Base-by-base conservation (phyloP, 2,113 vertebrate species). In the Ceratotherium simum region DNA sequence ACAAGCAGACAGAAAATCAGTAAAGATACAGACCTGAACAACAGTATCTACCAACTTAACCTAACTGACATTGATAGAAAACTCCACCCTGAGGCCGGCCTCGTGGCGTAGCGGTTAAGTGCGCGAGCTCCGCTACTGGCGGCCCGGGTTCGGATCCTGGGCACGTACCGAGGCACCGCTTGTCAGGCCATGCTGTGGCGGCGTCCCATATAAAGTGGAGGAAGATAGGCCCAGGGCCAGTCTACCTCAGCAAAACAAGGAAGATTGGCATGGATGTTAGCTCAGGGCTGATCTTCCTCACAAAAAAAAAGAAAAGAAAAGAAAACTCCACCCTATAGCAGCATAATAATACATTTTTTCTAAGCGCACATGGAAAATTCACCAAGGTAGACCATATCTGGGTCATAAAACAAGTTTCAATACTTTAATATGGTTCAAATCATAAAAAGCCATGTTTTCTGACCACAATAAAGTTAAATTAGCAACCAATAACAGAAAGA, bases 391-490 rank as follows among this genome's bases (percentile, higher is more conserved):
- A 62, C 8, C 21, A 76, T n/a, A 92, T 36, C 64, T 94, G 11
- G 5, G 2, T n/a, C 29, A 95, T 75, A 81, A 75, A 91, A 82
- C 9, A 82, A 70, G 18, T 58, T 80, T 88, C 8, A 93, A 51
- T 31, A 75, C 16, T 85, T 46, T 54, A 90, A 64, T 80, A 42
- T 21, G 36, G 6, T 54, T 75, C 21, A 76, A 75, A 80, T 73
- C 18, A 88, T 69, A 88, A 91, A 64, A 27, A 94, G 51, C 4
- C 6, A 51, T 62, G 39, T 42, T 96, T 97, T 79, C 62, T 62
- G 73, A 54, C 2, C 17, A 90, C 14, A 87, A 46, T 29, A 83
- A 95, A 72, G 81, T 76, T 75, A 73, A 46, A 51, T 85, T 29
- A 54, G 25, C 70, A 80, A 64, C 21, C 17, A 87, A 29, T 88